Percentiles rank a stretch among this genome's conserved stretches.
phyloP scores from a whole-genome alignment of 2,888 invertebrate species.

The Neria commutata region DNA sequence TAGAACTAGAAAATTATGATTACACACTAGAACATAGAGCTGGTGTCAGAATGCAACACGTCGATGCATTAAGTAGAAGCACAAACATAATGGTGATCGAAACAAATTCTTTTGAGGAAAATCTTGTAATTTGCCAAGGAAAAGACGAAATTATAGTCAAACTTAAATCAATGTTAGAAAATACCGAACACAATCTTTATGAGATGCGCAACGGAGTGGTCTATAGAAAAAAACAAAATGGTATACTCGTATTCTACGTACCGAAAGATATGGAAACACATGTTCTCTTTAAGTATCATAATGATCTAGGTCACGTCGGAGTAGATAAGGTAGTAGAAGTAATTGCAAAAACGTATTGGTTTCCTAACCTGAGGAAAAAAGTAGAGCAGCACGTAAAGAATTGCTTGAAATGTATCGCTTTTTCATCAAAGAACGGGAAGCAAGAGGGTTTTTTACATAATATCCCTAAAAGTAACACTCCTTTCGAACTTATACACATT shows the following conservation, averaged over 20 bases:
- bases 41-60: background rate
- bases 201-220: slow-evolving; percentile 9
- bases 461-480: background rate
- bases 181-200: background rate
- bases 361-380: slow-evolving; percentile 8
- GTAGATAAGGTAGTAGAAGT: slow-evolving; percentile 9
- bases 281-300: background rate
- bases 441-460: background rate
- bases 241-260: background rate
- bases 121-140: background rate
- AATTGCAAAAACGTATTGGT: slow-evolving; percentile 9
- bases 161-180: background rate
- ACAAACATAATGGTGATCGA: background rate
- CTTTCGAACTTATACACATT: background rate
- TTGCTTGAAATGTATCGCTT: slow-evolving; percentile 9
- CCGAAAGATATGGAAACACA: background rate
- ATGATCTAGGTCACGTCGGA: slow-evolving; percentile 8
- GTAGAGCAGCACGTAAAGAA: background rate
- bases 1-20: background rate
- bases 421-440: background rate
- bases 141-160: background rate
- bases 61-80: background rate
- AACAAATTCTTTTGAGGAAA: background rate
- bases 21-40: background rate
- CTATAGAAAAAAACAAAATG: background rate